Conservation (phyloP, 2,113 vertebrate species). For the Microtus montanus region DNA sequence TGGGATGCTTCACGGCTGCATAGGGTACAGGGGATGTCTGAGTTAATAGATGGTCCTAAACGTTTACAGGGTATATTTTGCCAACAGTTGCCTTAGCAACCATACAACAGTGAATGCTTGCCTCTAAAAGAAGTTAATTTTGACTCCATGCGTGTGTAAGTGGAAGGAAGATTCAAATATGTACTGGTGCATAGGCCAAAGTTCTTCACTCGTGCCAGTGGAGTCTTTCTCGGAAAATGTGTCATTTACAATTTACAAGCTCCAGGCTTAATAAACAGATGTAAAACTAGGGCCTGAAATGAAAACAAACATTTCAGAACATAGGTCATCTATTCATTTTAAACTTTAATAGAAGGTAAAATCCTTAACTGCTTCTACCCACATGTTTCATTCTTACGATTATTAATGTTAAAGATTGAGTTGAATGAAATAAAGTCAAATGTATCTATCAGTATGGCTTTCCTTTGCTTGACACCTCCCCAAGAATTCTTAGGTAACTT, state of each 20-base stretch:
- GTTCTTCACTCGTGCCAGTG: background rate
- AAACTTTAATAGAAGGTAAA: background rate
- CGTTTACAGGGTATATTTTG: slow-evolving; percentile 40
- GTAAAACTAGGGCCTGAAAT: slow-evolving; percentile 39
- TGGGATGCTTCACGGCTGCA: background rate
- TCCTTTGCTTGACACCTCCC: background rate
- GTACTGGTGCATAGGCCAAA: background rate
- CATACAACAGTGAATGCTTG: background rate
- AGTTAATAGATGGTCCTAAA: slow-evolving; percentile 13
- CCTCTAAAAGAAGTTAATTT: slow-evolving; percentile 16
- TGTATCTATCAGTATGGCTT: background rate
- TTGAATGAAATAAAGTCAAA: slow-evolving; percentile 8
- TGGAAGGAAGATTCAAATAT: background rate
- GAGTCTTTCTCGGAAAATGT: slow-evolving; percentile 11
- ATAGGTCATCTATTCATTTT: background rate
- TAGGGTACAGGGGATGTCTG: background rate
- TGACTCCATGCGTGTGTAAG: background rate
- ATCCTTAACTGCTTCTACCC: background rate
- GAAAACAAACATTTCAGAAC: background rate
- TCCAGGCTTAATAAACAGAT: background rate
- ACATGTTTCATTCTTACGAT: background rate
- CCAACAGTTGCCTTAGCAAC: background rate
- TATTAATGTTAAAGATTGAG: background rate
- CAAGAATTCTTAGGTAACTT: background rate
- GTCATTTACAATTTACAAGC: slow-evolving; percentile 10